Percentiles rank a stretch among this genome's conserved stretches.
These are phyloP conservation scores for Lissonota sp. DNA, from an alignment of 2,888 invertebrate species.

Conservation along the genomic window DNA sequence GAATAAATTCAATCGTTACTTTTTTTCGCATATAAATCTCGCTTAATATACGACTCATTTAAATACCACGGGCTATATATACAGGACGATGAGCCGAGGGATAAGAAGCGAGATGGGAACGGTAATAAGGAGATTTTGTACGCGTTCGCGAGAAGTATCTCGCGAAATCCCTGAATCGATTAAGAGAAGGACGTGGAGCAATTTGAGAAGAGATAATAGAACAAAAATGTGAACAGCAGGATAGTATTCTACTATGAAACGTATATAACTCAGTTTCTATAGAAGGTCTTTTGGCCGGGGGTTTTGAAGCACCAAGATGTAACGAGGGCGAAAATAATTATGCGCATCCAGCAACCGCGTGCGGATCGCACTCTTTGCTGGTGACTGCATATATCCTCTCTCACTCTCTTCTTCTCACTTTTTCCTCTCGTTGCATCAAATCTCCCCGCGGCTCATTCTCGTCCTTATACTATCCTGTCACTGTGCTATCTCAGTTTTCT, in stretches of 20 bases:
- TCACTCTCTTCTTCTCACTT: slow-evolving; percentile 30
- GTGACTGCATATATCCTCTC: slow-evolving; percentile 40
- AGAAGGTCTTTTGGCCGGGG: slow-evolving; percentile 44
- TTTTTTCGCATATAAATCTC: slow-evolving; percentile 48
- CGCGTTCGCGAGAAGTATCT: slow-evolving; percentile 22
- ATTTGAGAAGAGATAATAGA: slow-evolving; percentile 27
- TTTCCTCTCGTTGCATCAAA: slow-evolving; percentile 41
- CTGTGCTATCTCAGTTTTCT: slow-evolving; percentile 65
- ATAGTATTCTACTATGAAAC: not conserved
- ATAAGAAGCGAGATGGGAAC: slow-evolving; percentile 14
- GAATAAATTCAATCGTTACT: slow-evolving; percentile 40
- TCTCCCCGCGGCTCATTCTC: slow-evolving; percentile 45
- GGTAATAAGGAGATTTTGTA: slow-evolving; percentile 47
- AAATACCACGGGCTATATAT: slow-evolving; percentile 5
- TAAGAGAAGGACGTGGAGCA: slow-evolving; percentile 33
- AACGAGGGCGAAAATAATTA: slow-evolving; percentile 70
- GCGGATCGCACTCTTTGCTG: slow-evolving; percentile 34
- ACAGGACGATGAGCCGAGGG: not conserved
- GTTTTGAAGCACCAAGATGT: slow-evolving; percentile 56
- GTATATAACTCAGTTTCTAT: slow-evolving; percentile 1
- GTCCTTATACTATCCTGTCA: slow-evolving; percentile 58
- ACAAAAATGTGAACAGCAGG: slow-evolving; percentile 21
- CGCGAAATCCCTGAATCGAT: slow-evolving; percentile 59
- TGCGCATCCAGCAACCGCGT: slow-evolving; percentile 51
- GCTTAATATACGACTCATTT: slow-evolving; percentile 27